These are phyloP conservation scores for Lasioglossum albipes DNA, from an alignment of 1,140 invertebrate genomes.

Conservation along the genomic window DNA sequence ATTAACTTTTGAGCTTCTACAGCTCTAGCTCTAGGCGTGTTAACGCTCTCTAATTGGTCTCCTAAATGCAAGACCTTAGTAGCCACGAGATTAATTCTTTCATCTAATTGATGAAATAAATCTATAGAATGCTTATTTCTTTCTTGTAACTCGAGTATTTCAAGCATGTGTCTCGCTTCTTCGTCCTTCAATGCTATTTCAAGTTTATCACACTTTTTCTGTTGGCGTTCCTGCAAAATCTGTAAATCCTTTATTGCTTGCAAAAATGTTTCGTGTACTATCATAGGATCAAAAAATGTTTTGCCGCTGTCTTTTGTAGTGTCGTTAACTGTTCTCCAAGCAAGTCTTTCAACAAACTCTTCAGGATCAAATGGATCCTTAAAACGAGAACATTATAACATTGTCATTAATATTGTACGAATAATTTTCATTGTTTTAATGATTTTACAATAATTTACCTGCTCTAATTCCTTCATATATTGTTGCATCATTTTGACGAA, in stretches of 20 bases:
- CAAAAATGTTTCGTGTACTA: conserved; percentile 94
- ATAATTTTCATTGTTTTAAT: background rate
- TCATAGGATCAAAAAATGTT: conserved; percentile 86
- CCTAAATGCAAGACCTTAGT: conserved; percentile 98
- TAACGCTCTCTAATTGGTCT: conserved; percentile 97
- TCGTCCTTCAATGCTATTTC: conserved; percentile 92
- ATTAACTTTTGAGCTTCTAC: conserved; percentile 97
- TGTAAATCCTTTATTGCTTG: conserved; percentile 92
- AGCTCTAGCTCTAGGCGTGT: conserved; percentile 94
- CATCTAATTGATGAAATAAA: conserved; percentile 95
- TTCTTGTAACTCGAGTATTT: conserved; percentile 91
- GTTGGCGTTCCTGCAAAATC: conserved; percentile 90
- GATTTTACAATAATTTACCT: conserved; percentile 79
- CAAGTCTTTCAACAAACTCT: conserved; percentile 98
- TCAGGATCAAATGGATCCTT: conserved; percentile 97
- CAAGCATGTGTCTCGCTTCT: conserved; percentile 90
- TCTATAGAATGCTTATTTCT: conserved; percentile 93
- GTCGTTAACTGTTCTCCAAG: conserved; percentile 94
- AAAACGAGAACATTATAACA: conserved; percentile 35
- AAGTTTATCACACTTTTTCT: conserved; percentile 92
- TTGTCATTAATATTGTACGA: background rate
- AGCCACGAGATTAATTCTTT: conserved; percentile 97
- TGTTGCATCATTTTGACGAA: conserved; percentile 88
- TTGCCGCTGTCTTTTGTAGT: conserved; percentile 84
- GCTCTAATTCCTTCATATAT: conserved; percentile 90